These are phyloP conservation scores for Aeoliscus strigatus DNA, from an alignment of 2,797 vertebrate species.

Conservation along the genomic window DNA sequence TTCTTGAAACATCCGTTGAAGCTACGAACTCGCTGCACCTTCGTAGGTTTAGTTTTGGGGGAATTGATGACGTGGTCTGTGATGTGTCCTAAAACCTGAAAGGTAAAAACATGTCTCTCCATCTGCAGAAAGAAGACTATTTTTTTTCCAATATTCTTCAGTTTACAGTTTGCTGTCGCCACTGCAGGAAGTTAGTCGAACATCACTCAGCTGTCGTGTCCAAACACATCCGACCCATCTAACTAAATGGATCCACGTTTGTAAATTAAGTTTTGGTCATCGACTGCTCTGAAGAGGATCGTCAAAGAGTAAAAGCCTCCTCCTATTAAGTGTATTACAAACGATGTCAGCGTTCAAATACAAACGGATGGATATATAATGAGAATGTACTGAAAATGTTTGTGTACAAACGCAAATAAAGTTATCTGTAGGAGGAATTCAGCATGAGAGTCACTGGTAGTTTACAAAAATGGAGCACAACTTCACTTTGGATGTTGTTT, in stretches of 20 bases:
- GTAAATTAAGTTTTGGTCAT: too few relatives aligned
- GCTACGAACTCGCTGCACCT: too few relatives aligned
- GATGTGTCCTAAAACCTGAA: too few relatives aligned
- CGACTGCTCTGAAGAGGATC: too few relatives aligned
- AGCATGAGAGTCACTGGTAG: not conserved
- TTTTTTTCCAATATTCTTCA: too few relatives aligned
- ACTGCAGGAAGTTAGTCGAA: not conserved
- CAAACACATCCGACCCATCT: too few relatives aligned
- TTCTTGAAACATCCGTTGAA: too few relatives aligned
- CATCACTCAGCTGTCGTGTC: not conserved
- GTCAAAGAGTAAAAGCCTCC: constrained; percentile 1
- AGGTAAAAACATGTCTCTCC: not conserved
- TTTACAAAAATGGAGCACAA: not conserved
- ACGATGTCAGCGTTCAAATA: constrained; percentile 5
- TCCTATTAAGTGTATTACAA: constrained; percentile 17
- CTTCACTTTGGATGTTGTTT: constrained; percentile 28
- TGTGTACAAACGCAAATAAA: constrained; percentile 29
- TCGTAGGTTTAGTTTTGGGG: too few relatives aligned
- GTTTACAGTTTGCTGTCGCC: too few relatives aligned
- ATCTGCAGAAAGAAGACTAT: too few relatives aligned
- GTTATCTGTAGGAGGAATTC: constrained; percentile 11
- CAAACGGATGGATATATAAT: constrained; percentile 18
- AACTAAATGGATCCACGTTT: not conserved
- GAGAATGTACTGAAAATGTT: constrained; percentile 20
- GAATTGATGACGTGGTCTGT: too few relatives aligned